Conservation (phyloP, 1,140 invertebrate species). For the Ditylenchus dipsaci region DNA sequence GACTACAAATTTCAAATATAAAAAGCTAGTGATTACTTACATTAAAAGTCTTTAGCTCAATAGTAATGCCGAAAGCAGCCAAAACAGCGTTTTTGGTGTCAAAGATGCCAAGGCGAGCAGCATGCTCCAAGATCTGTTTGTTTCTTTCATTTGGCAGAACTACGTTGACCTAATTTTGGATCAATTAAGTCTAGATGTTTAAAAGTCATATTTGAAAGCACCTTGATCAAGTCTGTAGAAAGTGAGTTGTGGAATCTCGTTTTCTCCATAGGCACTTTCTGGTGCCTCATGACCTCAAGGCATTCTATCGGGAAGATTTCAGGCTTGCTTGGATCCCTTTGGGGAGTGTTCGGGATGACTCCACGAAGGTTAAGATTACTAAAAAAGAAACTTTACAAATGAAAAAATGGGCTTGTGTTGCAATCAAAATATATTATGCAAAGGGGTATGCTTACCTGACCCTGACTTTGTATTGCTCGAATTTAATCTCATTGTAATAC, state of each 20-base stretch:
- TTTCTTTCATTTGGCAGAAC: neutral
- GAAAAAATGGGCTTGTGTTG: no score
- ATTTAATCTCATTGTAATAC: no score
- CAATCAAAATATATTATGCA: no score
- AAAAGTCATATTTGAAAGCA: no score
- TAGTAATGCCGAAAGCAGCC: neutral
- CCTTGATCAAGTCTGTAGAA: no score
- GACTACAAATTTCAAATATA: no score
- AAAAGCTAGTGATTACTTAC: no score
- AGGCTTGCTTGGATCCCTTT: conserved; percentile 1
- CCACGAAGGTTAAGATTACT: conserved; percentile 20
- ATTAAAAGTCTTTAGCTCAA: neutral
- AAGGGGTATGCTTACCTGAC: no score
- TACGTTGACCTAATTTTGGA: neutral
- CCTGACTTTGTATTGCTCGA: no score
- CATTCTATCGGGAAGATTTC: conserved; percentile 4
- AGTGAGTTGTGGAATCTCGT: no score
- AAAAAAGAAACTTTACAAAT: no score
- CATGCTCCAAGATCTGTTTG: neutral
- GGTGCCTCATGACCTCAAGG: neutral
- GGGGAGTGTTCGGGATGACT: conserved; percentile 27
- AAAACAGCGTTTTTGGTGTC: neutral
- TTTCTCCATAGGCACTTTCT: neutral
- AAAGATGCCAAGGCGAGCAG: neutral
- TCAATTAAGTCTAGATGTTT: no score